A percentile compares a stretch with the other conserved stretches of the same genome.
phyloP scores from a whole-genome alignment of 2,113 vertebrate species.

The Jaculus jaculus region DNA sequence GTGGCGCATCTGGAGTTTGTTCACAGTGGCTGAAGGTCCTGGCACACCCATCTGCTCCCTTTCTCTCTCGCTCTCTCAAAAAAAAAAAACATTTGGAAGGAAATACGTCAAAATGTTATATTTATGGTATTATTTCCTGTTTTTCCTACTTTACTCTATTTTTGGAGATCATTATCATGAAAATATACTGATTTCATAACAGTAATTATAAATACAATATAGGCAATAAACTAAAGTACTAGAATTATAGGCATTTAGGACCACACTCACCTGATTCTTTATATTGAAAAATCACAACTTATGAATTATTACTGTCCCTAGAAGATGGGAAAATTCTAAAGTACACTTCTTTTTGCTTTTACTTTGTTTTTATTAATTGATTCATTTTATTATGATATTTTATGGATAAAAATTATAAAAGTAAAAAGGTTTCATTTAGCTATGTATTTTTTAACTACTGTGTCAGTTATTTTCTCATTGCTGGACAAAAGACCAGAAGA shows the following conservation, averaged over 20 bases:
- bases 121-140: background rate
- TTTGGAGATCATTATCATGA: slow-evolving; percentile 3
- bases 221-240: slow-evolving; percentile 4
- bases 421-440: background rate
- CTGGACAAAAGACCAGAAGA: no score
- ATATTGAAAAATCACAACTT: background rate
- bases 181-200: slow-evolving; percentile 22
- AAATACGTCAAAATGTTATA: slow-evolving; percentile 3
- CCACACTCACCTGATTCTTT: background rate
- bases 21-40: no score
- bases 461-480: no score
- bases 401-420: background rate
- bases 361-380: no score
- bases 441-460: background rate
- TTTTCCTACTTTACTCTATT: background rate
- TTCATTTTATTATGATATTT: background rate
- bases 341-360: background rate
- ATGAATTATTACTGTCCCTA: background rate
- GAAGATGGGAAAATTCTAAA: background rate
- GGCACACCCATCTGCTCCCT: no score
- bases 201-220: slow-evolving; percentile 19
- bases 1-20: no score
- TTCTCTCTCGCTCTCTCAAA: no score
- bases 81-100: background rate
- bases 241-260: background rate